Base-by-base conservation (phyloP, 1,140 invertebrate species). In the Apis dorsata region DNA sequence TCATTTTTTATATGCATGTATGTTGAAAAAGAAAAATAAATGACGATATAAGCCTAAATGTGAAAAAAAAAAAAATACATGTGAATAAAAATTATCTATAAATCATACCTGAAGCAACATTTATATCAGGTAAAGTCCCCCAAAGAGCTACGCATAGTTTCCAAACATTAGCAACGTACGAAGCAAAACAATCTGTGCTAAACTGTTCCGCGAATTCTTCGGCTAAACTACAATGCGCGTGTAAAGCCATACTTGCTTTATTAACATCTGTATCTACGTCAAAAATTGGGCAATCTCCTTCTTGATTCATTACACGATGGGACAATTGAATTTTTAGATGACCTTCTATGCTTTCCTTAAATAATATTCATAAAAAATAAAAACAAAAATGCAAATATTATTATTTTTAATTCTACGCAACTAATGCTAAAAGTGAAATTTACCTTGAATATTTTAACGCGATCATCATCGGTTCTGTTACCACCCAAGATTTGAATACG, bases 61-160 rank as follows among this genome's bases (percentile, higher is more conserved):
- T 28, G 28, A 13, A 62, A 62, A 62, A 21, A 62, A 21, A n/a
- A 62, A 62, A 2, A 62, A 13, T 62, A 66, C 4, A 19, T 2
- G 19, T 1, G 4, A 10, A 19, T 1, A 19, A 66, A 44, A 3
- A 34, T 17, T 24, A 34, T 13, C 5, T 17, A 8, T 59, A 51
- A 21, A 19, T 5, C 72, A 51, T 86, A 95, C 94, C 94, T 21
- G 86, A 90, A 21, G 90, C 86, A 5, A 93, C 72, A 1, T 95
- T 81, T 44, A 92, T 62, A 21, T 92, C 95, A 0, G 95, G 91
- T 76, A 96, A 93, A 59, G 95, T 95, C 7, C 97, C 98, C 98
- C 98, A 99, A 2, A 99, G 95, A 1, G 97, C 97, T 3, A 96
- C 95, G 89, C 97, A 96, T 2, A 99, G 94, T 62, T 96, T 95